Evolutionary conservation across 1,140 invertebrate species (phyloP).

Genomic region (Yoshiicerus persimilis): DNA sequence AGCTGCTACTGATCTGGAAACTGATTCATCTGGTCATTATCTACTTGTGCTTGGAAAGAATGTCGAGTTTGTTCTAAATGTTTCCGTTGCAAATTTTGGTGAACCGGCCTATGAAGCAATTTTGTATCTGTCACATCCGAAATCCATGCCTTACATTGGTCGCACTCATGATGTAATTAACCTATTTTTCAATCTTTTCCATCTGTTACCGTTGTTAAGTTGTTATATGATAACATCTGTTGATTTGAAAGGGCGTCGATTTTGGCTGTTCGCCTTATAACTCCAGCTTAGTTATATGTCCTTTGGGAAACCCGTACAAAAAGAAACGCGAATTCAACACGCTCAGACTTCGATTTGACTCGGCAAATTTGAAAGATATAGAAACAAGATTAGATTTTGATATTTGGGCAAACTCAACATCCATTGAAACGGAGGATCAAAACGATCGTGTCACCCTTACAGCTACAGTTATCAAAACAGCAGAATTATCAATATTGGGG

Average conservation of each 20-base stretch:
- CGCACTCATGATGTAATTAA: conserved; percentile 55
- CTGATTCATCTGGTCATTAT: conserved; percentile 50
- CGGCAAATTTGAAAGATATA: conserved; percentile 68
- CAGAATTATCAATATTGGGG: conserved; percentile 79
- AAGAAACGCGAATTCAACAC: conserved; percentile 59
- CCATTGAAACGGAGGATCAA: conserved; percentile 62
- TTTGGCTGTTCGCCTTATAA: conserved; percentile 61
- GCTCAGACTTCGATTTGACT: conserved; percentile 76
- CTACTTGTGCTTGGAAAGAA: conserved; percentile 69
- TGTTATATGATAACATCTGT: conserved; percentile 8
- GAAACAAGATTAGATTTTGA: conserved; percentile 69
- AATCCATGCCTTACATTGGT: conserved; percentile 76
- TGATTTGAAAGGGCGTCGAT: conserved; percentile 29
- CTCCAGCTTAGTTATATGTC: conserved; percentile 69
- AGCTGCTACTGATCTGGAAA: conserved; percentile 65
- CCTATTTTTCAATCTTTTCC: neutral
- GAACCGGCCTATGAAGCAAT: conserved; percentile 91
- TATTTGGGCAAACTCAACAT: conserved; percentile 85
- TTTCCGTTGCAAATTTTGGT: conserved; percentile 72
- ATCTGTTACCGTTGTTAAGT: neutral
- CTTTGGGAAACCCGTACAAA: conserved; percentile 86
- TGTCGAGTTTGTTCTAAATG: conserved; percentile 73
- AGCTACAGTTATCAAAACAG: conserved; percentile 74
- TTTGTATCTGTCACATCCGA: conserved; percentile 76
- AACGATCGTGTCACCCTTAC: conserved; percentile 61